A percentile compares a stretch with the other conserved stretches of the same genome.
Conservation (phyloP, 1,140 invertebrate genomes). For the Brachionus sp. region DNA sequence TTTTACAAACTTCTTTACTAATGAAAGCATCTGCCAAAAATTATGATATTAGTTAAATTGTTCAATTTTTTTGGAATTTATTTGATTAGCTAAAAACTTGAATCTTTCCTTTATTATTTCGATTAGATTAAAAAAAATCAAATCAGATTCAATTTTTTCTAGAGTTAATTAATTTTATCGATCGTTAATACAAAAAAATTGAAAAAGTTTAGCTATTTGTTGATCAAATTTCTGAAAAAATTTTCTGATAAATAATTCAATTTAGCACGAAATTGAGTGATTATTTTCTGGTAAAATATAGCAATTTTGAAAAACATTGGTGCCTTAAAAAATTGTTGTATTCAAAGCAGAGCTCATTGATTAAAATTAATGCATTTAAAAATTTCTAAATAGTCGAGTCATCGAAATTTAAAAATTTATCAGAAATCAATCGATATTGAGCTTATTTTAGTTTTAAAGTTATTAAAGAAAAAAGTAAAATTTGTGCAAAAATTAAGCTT, state of each 20-base stretch:
- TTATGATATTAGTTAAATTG: neutral
- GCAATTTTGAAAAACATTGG: neutral
- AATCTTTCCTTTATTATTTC: neutral
- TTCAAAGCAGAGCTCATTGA: neutral
- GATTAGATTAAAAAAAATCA: neutral
- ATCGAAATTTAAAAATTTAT: neutral
- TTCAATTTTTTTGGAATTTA: neutral
- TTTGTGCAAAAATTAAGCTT: neutral
- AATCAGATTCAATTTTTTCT: neutral
- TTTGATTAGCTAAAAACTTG: neutral
- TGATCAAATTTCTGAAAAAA: no score
- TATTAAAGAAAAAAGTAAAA: neutral
- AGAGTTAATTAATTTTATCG: neutral
- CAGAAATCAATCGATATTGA: neutral
- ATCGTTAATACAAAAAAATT: neutral
- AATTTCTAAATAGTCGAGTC: neutral
- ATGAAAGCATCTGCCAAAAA: neutral
- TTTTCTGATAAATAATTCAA: no score
- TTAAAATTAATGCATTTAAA: neutral
- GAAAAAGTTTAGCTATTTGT: no score
- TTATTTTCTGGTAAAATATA: neutral
- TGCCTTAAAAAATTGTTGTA: neutral
- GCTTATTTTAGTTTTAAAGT: neutral
- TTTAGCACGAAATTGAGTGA: neutral
- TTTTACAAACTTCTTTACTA: neutral